phyloP scores from a whole-genome alignment of 2,113 vertebrate genomes.

The Sciurus niger region DNA sequence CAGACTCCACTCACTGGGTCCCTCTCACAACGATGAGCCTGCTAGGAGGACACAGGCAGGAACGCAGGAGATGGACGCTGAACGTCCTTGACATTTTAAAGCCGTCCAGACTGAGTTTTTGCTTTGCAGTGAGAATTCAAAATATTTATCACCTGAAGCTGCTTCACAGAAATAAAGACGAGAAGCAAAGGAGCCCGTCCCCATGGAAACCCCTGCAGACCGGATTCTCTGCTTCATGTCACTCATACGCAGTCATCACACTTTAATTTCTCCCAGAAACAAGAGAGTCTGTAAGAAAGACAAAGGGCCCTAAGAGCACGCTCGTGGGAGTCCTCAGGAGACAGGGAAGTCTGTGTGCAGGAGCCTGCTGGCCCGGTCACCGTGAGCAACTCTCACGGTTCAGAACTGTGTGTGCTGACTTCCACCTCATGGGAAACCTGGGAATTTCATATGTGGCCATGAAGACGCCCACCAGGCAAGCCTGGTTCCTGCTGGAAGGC shows the following conservation, averaged over 20 bases:
- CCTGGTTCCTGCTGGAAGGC: not conserved
- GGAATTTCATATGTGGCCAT: not conserved
- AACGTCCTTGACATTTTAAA: not conserved
- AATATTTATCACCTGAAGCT: slow-evolving; percentile 37
- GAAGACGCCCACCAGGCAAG: not conserved
- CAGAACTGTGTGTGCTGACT: not conserved
- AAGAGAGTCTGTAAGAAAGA: not conserved
- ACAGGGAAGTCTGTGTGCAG: not conserved
- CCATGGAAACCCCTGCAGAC: slow-evolving; percentile 61
- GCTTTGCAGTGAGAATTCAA: slow-evolving; percentile 17
- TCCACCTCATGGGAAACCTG: not conserved
- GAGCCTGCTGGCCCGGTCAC: not conserved
- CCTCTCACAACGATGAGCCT: not conserved
- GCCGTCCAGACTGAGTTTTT: not conserved
- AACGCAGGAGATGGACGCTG: not conserved
- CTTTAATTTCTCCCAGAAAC: slow-evolving; percentile 57
- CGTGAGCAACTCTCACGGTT: not conserved
- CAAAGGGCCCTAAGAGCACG: not conserved
- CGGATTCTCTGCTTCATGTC: slow-evolving; percentile 3
- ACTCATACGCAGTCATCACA: not conserved
- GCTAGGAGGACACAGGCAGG: not conserved
- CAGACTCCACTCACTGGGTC: not conserved
- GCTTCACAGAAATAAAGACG: slow-evolving; percentile 15
- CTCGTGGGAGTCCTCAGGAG: not conserved
- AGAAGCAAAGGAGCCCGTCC: slow-evolving; percentile 17